A percentile compares a stretch with the other conserved stretches of the same genome.
phyloP scores from a whole-genome alignment of 2,113 vertebrate species.

The Typhlomys cinereus region DNA sequence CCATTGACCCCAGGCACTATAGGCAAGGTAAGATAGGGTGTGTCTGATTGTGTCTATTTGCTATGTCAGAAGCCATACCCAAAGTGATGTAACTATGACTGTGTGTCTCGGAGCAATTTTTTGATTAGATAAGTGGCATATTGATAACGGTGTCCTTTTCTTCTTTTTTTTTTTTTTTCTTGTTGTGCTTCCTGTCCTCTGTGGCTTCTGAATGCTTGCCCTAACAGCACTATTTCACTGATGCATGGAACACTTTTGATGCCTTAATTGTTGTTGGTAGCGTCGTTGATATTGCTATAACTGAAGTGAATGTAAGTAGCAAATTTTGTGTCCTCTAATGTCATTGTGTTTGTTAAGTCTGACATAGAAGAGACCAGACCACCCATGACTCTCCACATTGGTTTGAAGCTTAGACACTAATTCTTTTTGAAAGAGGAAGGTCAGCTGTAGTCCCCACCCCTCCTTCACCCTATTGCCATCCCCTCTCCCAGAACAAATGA shows the following conservation, averaged over 20 bases:
- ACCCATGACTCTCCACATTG: not conserved
- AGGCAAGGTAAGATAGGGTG: slow-evolving; percentile 45
- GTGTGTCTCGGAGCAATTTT: slow-evolving; percentile 53
- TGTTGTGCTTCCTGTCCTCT: slow-evolving; percentile 86
- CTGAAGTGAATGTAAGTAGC: slow-evolving; percentile 99
- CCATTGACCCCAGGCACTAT: not conserved
- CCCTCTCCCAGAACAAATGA: not conserved
- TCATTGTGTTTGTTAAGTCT: slow-evolving; percentile 79
- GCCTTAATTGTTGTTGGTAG: slow-evolving; percentile 99
- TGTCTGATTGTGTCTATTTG: not conserved
- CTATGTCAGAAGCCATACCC: slow-evolving; percentile 15
- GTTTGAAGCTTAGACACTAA: not conserved
- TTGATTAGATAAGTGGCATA: slow-evolving; percentile 74
- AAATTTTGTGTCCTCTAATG: slow-evolving; percentile 85
- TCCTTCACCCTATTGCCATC: too few relatives aligned
- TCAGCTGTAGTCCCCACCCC: not conserved
- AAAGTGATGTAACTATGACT: not conserved
- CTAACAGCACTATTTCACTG: slow-evolving; percentile 99
- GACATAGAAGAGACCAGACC: slow-evolving; percentile 65
- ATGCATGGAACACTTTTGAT: slow-evolving; percentile 99
- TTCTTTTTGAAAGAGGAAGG: not conserved
- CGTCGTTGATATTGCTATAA: slow-evolving; percentile 99
- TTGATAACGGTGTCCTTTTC: slow-evolving; percentile 88
- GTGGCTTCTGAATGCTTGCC: slow-evolving; percentile 89
- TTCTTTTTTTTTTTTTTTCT: slow-evolving; percentile 88